phyloP scores from a whole-genome alignment of 2,888 invertebrate genomes.

The Leptarthrus brevirostris region DNA sequence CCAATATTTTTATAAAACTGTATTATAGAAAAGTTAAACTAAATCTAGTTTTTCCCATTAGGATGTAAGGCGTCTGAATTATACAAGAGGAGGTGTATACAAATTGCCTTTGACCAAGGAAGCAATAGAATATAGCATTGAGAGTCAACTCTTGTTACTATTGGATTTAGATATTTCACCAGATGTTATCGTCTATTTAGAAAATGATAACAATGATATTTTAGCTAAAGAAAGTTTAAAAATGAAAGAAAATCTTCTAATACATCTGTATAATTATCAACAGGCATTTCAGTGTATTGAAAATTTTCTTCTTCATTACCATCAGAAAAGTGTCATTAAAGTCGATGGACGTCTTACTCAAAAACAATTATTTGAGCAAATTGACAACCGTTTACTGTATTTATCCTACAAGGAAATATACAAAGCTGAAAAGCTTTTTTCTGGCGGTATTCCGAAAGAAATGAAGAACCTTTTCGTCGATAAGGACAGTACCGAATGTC shows the following conservation, averaged over 20 bases:
- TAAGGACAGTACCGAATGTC: slow-evolving; percentile 58
- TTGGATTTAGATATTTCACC: slow-evolving; percentile 36
- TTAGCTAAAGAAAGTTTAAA: slow-evolving; percentile 37
- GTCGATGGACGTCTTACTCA: slow-evolving; percentile 70
- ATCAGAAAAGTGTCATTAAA: slow-evolving; percentile 70
- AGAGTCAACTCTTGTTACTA: slow-evolving; percentile 51
- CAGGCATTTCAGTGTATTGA: slow-evolving; percentile 57
- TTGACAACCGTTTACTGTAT: slow-evolving; percentile 67
- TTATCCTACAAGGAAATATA: slow-evolving; percentile 63
- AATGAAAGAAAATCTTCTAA: slow-evolving; percentile 54
- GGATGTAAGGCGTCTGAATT: background rate
- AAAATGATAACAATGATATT: slow-evolving; percentile 14
- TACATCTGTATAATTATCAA: slow-evolving; percentile 4
- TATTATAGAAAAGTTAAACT: too few species aligned
- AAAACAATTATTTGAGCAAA: slow-evolving; percentile 68
- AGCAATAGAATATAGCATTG: slow-evolving; percentile 55
- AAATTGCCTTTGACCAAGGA: slow-evolving; percentile 16
- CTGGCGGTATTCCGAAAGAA: slow-evolving; percentile 3
- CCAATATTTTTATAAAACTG: background rate
- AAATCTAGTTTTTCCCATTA: too few species aligned
- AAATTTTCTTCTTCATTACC: slow-evolving; percentile 62
- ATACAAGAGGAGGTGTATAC: slow-evolving; percentile 48
- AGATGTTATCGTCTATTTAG: slow-evolving; percentile 36
- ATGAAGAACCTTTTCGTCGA: slow-evolving; percentile 55
- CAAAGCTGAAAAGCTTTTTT: slow-evolving; percentile 61